Evolutionary conservation across 2,113 vertebrate species (phyloP), one percentile per base, ranked within the genome.

Genomic region (Chaenogobius annularis): DNA sequence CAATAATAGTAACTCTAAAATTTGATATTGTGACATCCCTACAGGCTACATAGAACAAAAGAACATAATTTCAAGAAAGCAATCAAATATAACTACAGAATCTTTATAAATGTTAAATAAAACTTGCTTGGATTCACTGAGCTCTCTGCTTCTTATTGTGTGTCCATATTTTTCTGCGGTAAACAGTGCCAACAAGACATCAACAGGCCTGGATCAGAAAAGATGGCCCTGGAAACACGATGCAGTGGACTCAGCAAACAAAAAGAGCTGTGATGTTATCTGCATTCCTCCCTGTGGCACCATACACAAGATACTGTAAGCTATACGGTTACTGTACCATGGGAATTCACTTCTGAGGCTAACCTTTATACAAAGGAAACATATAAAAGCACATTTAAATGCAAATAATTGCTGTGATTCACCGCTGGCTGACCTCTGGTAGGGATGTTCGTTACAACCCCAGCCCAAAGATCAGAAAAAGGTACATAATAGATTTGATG

Each of bases 191-290:
- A 88, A 65, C 64, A 75, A 72, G 67, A 73, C 79, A 74, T 87
- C 80, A 78, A 66, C 85, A 69, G 69, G 72, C 72, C 71, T 86
- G 84, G 79, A 85, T 87, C 71, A 84, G 66, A 90, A 43, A 43
- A 65, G 81, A 85, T 62, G 71, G 55, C 74, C 78, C 80, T 80
- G 87, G 88, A 89, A 87, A 91, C 83, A 83, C 59, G 79, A 89
- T 83, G 79, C 80, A 83, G 56, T 15, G 65, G 47, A 88, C 84
- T 87, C 87, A 84, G 58, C 76, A 50, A 75, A 83, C 85, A 84
- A 85, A 90, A 75, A 66, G 70, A 80, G 52, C 37, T 67, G 66
- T 15, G 68, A 84, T 87, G 73, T 82, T 85, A 83, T 87, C 85
- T 74, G 58, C 48, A 63, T 83, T 80, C 80, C 79, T 80, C 55